Percentiles rank a stretch among this genome's conserved stretches.
Conservation (phyloP, 2,797 vertebrate species). For the Gambelia wislizenii region DNA sequence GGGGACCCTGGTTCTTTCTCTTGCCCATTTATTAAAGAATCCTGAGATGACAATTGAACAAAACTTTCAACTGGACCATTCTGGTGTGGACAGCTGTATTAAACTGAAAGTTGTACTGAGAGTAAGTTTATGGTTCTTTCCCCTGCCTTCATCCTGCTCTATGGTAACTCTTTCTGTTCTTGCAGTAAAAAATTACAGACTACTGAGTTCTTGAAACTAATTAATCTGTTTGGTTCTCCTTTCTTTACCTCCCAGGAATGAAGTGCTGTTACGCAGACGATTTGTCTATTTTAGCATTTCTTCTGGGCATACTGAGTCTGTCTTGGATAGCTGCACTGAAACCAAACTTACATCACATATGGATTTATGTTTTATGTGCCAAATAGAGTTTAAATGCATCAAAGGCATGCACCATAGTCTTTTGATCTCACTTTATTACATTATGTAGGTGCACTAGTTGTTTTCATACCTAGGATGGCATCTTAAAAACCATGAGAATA, state of each 20-base stretch:
- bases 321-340: neutral
- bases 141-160: neutral
- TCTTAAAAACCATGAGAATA: neutral
- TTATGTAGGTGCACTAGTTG: neutral
- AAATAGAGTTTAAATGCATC: neutral
- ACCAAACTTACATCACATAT: neutral
- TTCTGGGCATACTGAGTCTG: neutral
- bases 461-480: neutral
- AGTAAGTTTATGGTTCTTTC: constrained; percentile 75
- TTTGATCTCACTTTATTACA: neutral
- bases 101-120: constrained; percentile 91
- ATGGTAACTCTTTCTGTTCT: neutral
- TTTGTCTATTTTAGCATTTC: neutral
- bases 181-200: fast-evolving
- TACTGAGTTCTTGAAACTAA: constrained; percentile 6
- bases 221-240: neutral
- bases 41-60: constrained; percentile 88
- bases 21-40: constrained; percentile 82
- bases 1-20: constrained; percentile 83
- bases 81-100: constrained; percentile 89
- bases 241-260: neutral
- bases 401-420: neutral
- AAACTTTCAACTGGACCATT: constrained; percentile 87
- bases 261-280: neutral
- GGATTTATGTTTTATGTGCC: neutral